Evolutionary conservation across 1,140 invertebrate species (phyloP), one percentile per base, ranked within the genome.

Genomic region (Araneus ventricosus): DNA sequence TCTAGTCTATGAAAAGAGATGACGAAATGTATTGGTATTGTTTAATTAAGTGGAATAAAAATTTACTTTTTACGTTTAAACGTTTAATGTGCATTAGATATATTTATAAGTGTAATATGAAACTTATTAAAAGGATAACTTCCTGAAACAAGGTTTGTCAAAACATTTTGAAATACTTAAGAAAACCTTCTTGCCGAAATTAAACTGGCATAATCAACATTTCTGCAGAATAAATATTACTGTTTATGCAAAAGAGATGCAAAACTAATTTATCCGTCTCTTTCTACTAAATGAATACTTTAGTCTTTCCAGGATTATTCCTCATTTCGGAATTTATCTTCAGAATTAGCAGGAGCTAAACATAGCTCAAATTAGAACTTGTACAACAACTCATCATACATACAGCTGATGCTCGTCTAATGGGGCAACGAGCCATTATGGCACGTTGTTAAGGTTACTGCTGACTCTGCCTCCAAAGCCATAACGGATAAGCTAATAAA

Each of bases 401-500:
- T 75, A 75, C 70, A 75, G 34, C 70, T 75, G 70, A 75, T 75
- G 70, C 34, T 27, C 70, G 70, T 75, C 70, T 75, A 75, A 75
- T 75, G 70, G 70, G 30, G 70, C 30, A 75, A 75, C 70, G 30
- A 37, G 70, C 70, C 70, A 75, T 75, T 75, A 75, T 75, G 70
- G 30, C 70, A 34, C 70, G 70, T 75, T 75, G 70, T 75, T 75
- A 75, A 37, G 70, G 70, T 75, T 34, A 34, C 70, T 75, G 70
- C 70, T 75, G 70, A 75, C 70, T 75, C 34, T 34, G 30, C 30
- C 70, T 37, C 30, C 2, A 37, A 22, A 75, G 70, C 34, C 70
- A 75, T 75, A 75, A 75, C 30, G 30, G 30, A 75, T 75, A 75
- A 75, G 70, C 70, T 75, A 75, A 75, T 75, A 75, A 75, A 75